A percentile compares a stretch with the other conserved stretches of the same genome.
Evolutionary conservation across 2,113 vertebrate species (phyloP).

Genomic region (Ornithorhynchus anatinus): DNA sequence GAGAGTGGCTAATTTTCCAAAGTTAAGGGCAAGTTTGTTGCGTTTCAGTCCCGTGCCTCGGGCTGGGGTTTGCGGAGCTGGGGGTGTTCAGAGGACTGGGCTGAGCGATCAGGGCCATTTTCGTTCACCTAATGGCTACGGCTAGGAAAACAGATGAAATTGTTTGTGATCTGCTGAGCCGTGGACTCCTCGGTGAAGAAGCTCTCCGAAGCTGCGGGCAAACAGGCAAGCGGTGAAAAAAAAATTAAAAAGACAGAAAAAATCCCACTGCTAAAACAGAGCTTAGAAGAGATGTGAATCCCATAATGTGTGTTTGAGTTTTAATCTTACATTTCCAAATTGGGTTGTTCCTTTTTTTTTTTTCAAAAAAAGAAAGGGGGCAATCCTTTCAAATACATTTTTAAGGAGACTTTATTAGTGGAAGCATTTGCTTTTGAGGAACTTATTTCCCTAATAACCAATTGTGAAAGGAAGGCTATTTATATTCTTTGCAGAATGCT

Average conservation of each 20-base stretch:
- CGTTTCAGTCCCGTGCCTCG: constrained; percentile 63
- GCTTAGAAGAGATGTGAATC: constrained; percentile 42
- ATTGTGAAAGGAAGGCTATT: constrained; percentile 30
- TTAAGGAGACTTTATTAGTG: constrained; percentile 33
- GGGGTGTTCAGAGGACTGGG: constrained; percentile 38
- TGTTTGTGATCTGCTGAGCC: constrained; percentile 63
- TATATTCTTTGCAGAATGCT: constrained; percentile 34
- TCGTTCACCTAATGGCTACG: constrained; percentile 55
- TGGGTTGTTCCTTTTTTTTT: constrained; percentile 47
- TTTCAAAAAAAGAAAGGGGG: too few species aligned
- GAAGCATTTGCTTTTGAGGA: constrained; percentile 35
- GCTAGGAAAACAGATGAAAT: constrained; percentile 61
- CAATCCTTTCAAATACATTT: constrained; percentile 44
- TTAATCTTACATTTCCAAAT: constrained; percentile 44
- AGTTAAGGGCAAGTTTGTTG: constrained; percentile 79
- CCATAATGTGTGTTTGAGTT: constrained; percentile 43
- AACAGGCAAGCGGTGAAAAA: not conserved
- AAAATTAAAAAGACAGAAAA: constrained; percentile 7
- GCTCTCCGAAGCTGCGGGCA: constrained; percentile 52
- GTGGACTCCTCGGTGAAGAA: constrained; percentile 47
- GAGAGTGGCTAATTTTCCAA: constrained; percentile 72
- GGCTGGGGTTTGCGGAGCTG: constrained; percentile 10
- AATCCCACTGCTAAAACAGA: not conserved
- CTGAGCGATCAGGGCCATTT: constrained; percentile 27
- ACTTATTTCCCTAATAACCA: constrained; percentile 29